Percentiles rank a stretch among this genome's conserved stretches.
Evolutionary conservation across 2,797 vertebrate genomes (phyloP).

Genomic region (Chromobotia macracanthus): DNA sequence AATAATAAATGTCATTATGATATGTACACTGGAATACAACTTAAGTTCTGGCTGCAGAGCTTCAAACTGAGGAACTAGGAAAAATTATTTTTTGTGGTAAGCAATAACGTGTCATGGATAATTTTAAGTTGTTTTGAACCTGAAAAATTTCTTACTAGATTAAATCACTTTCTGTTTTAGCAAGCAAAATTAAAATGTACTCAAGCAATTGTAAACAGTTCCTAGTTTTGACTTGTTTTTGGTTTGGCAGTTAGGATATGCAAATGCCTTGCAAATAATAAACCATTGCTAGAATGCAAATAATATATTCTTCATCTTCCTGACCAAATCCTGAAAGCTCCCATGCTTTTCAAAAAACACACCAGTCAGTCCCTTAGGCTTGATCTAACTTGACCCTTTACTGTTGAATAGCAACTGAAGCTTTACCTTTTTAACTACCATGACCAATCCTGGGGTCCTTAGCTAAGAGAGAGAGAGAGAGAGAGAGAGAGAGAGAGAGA

Average conservation of each 20-base stretch:
- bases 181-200: not conserved
- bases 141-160: not conserved
- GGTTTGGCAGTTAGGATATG: slow-evolving; percentile 17
- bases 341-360: not conserved
- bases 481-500: slow-evolving; percentile 7
- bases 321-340: not conserved
- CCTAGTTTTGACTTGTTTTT: not conserved
- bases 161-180: not conserved
- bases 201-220: not conserved
- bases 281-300: slow-evolving; percentile 4
- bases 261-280: not conserved
- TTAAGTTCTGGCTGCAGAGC: no score
- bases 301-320: slow-evolving; percentile 10
- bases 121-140: not conserved
- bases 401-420: not conserved
- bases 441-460: slow-evolving; percentile 4
- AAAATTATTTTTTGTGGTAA: no score
- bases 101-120: not conserved
- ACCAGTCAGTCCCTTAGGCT: not conserved
- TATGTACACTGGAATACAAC: not conserved
- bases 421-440: not conserved
- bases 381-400: slow-evolving; percentile 9
- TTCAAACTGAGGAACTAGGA: no score
- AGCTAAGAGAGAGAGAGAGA: slow-evolving; percentile 6
- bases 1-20: slow-evolving; percentile 7